phyloP scores from a whole-genome alignment of 2,888 invertebrate genomes.

The Euphydryas editha region DNA sequence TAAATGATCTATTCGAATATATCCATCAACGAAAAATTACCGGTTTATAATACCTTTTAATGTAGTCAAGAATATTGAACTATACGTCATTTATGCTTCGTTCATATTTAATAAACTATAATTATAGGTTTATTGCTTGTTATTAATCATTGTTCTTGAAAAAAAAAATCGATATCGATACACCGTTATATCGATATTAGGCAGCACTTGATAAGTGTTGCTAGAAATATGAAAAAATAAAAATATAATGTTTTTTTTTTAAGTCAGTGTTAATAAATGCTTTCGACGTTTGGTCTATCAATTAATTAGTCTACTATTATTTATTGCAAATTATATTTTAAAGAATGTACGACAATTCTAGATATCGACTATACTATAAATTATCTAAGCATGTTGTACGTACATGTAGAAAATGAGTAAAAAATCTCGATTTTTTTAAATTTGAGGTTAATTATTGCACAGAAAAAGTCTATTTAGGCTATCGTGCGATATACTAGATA shows the following conservation, averaged over 20 bases:
- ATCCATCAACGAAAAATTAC: constrained; percentile 9
- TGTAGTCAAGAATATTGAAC: background rate
- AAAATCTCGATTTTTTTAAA: background rate
- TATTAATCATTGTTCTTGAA: background rate
- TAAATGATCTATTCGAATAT: constrained; percentile 7
- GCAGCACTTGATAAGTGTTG: background rate
- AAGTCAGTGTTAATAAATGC: constrained; percentile 13
- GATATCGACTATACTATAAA: background rate
- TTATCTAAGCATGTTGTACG: background rate
- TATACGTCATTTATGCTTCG: background rate
- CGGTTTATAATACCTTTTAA: constrained; percentile 3
- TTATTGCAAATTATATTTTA: background rate
- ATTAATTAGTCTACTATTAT: constrained; percentile 9
- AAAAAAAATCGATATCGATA: background rate
- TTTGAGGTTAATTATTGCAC: background rate
- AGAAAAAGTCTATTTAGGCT: background rate
- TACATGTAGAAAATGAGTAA: background rate
- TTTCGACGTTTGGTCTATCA: constrained; percentile 1
- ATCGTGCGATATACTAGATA: background rate
- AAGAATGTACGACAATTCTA: background rate
- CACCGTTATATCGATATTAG: constrained; percentile 4
- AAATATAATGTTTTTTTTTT: background rate
- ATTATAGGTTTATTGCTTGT: constrained; percentile 7
- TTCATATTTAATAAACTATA: background rate
- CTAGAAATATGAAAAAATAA: constrained; percentile 1